Evolutionary conservation across 2,888 invertebrate species (phyloP).

Genomic region (Lepidocyrtoides sp.): DNA sequence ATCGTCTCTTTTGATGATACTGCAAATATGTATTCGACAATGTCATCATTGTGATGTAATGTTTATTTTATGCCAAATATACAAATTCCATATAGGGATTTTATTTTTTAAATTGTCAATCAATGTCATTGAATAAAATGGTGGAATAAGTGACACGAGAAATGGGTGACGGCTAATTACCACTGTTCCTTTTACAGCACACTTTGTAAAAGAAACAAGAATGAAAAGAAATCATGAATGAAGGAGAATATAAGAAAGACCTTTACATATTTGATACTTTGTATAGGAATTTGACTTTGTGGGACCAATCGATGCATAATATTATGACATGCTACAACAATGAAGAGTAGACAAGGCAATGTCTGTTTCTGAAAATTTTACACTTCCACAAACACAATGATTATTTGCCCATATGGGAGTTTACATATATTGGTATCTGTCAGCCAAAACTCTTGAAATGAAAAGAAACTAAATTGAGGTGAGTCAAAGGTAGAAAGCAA

Average conservation of each 20-base stretch:
- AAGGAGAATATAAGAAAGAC: neutral
- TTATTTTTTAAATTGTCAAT: conserved; percentile 67
- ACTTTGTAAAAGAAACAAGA: neutral
- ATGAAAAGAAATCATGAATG: neutral
- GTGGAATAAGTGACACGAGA: conserved; percentile 49
- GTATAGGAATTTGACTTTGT: neutral
- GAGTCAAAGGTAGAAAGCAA: neutral
- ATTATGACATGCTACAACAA: neutral
- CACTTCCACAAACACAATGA: conserved; percentile 11
- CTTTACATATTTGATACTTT: no score
- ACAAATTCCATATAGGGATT: neutral
- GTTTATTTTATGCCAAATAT: neutral
- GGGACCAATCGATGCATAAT: neutral
- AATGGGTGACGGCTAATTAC: conserved; percentile 71
- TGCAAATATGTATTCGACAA: neutral
- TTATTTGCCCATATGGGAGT: neutral
- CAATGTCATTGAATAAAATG: conserved; percentile 56
- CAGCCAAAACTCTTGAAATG: neutral
- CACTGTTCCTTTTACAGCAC: conserved; percentile 9
- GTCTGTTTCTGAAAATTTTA: neutral
- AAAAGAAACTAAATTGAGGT: neutral
- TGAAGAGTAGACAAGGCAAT: neutral
- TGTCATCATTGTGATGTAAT: neutral
- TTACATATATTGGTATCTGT: neutral
- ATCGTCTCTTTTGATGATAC: neutral